These are phyloP conservation scores for Lontra canadensis DNA, from an alignment of 2,113 vertebrate genomes.

Conservation along the genomic window DNA sequence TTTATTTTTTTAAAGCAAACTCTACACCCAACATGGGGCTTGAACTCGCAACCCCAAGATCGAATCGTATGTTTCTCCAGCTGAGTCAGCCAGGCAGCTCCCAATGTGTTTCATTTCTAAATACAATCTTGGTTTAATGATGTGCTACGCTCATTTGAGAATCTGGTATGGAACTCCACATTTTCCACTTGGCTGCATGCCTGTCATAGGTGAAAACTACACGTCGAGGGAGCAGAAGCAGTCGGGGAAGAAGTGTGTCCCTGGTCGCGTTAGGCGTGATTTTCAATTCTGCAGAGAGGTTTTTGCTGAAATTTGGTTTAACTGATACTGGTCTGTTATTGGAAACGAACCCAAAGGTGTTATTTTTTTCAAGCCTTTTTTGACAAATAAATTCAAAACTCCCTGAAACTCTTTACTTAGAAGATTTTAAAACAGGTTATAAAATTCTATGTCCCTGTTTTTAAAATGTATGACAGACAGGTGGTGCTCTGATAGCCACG, in stretches of 20 bases:
- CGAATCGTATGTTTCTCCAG: neutral
- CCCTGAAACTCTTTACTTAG: neutral
- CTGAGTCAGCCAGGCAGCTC: neutral
- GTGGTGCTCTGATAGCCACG: neutral
- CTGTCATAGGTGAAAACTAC: neutral
- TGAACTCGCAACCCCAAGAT: neutral
- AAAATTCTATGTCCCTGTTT: neutral
- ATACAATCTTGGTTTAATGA: neutral
- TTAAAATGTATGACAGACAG: neutral
- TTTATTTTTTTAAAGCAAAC: neutral
- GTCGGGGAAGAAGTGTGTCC: neutral
- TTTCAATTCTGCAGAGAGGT: neutral
- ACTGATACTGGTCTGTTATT: neutral
- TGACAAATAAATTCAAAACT: neutral
- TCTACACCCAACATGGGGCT: neutral
- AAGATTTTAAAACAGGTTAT: neutral
- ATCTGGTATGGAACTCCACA: neutral
- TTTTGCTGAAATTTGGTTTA: neutral
- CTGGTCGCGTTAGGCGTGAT: neutral
- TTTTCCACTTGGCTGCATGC: neutral
- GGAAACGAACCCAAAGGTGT: neutral
- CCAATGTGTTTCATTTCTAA: neutral
- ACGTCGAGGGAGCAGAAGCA: neutral
- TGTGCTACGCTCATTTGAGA: neutral
- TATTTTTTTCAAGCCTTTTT: neutral